These are phyloP conservation scores for Temnothorax nylanderi DNA, from an alignment of 1,140 invertebrate species.

Conservation along the genomic window DNA sequence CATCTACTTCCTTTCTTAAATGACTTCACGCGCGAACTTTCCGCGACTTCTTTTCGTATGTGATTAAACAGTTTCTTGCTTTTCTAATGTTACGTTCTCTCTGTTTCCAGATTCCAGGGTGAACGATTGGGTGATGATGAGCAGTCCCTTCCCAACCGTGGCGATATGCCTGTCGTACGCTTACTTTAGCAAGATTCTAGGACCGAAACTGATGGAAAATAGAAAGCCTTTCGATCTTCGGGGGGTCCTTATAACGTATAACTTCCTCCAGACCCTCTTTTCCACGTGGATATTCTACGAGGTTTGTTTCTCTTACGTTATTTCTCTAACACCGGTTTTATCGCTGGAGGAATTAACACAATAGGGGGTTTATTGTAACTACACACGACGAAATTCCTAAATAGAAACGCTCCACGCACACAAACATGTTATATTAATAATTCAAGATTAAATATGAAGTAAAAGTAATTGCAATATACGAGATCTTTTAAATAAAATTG, in stretches of 20 bases:
- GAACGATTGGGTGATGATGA: constrained; percentile 96
- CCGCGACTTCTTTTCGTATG: neutral
- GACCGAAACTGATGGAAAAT: constrained; percentile 95
- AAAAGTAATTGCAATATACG: neutral
- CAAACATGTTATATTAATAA: neutral
- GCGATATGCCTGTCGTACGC: constrained; percentile 94
- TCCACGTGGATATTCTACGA: constrained; percentile 97
- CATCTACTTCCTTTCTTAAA: neutral
- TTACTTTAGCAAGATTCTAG: constrained; percentile 93
- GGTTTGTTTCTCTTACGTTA: constrained; percentile 85
- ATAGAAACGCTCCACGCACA: neutral
- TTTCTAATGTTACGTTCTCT: constrained; percentile 7
- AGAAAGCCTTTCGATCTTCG: constrained; percentile 95
- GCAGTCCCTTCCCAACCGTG: constrained; percentile 95
- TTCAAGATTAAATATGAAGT: neutral
- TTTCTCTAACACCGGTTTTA: neutral
- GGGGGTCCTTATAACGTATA: constrained; percentile 94
- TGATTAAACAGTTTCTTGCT: neutral
- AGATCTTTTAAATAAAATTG: neutral
- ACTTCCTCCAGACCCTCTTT: constrained; percentile 95
- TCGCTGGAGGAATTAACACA: too few species aligned
- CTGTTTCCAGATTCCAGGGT: constrained; percentile 93
- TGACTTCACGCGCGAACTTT: neutral
- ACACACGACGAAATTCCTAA: neutral
- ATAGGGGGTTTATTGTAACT: neutral